Conservation (phyloP, 2,113 vertebrate genomes). For the Saiga tatarica region DNA sequence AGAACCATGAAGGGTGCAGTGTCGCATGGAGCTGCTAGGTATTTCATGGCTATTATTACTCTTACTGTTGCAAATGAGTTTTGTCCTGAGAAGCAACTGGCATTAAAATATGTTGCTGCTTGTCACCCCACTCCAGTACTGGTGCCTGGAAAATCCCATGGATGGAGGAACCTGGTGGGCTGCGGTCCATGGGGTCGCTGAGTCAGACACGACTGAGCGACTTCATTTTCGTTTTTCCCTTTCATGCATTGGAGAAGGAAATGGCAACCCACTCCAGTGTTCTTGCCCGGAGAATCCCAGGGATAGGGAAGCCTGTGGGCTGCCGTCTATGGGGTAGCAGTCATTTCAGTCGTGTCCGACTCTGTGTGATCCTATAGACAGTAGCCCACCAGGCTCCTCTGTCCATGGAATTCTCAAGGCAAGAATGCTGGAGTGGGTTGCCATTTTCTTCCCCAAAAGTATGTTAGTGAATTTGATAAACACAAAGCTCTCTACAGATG, state of each 20-base stretch:
- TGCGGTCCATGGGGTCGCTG: too few species aligned
- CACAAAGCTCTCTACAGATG: not conserved
- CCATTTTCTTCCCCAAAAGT: not conserved
- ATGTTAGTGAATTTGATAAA: not conserved
- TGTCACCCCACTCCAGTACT: too few species aligned
- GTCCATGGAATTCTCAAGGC: not conserved
- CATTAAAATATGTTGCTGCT: not conserved
- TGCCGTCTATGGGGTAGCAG: too few species aligned
- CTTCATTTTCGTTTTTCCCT: too few species aligned
- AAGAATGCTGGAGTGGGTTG: not conserved
- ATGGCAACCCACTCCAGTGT: too few species aligned
- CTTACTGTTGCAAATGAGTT: constrained; percentile 1
- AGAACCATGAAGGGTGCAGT: accelerated
- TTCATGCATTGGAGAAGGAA: too few species aligned
- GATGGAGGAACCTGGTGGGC: too few species aligned
- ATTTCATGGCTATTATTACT: not conserved
- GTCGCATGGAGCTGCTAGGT: not conserved
- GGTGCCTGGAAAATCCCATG: too few species aligned
- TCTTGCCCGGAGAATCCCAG: too few species aligned
- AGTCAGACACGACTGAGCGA: too few species aligned
- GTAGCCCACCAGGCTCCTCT: not conserved
- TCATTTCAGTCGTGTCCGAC: not conserved
- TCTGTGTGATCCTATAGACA: not conserved
- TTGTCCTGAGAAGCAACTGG: constrained; percentile 1
- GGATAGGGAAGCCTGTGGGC: too few species aligned